Evolutionary conservation across 2,113 vertebrate genomes (phyloP), one percentile per base, ranked within the genome.

Genomic region (Notothenia rossii): DNA sequence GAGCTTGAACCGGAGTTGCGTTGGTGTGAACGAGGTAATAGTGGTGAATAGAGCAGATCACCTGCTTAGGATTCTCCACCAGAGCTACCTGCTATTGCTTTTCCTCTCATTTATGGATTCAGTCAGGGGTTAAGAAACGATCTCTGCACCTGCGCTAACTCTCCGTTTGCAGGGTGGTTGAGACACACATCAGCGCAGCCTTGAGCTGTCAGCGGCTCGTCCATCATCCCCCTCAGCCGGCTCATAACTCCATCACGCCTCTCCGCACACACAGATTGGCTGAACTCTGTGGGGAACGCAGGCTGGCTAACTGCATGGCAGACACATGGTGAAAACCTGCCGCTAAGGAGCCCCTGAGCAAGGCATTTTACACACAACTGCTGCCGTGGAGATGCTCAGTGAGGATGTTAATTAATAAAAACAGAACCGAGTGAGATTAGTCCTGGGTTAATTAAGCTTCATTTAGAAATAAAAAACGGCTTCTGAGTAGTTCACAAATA

Each of bases 221-320:
- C 87, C 77, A 92, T 89, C 88, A 92, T 72, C 79, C 54, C 58
- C 84, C 74, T 78, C 60, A 75, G 72, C 72, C 75, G 12, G 68
- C 83, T 75, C 89, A 77, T 82, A 86, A 89, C 86, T 86, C 87
- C 82, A 85, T 89, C 81, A 87, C 50, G 73, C 78, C 66, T 92
- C 79, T 85, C 84, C 75, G 85, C 87, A 60, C 88, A 54, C 67
- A 82, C 88, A 72, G 90, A 93, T 92, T 85, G 81, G 81, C 45
- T 60, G 51, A 45, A 43, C 72, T 82, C 85, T 67, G 68, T 49
- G 46, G 85, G 82, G 79, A 86, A 58, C 25, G 14, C 78, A 15
- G 65, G 25, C 71, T 54, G 7, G 59, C 50, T 60, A 78, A 76
- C 62, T 63, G 55, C 62, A 74, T 70, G 53, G 13, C 22, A 73